Base-by-base conservation (phyloP, 2,113 vertebrate species). In the Pithys albifrons region DNA sequence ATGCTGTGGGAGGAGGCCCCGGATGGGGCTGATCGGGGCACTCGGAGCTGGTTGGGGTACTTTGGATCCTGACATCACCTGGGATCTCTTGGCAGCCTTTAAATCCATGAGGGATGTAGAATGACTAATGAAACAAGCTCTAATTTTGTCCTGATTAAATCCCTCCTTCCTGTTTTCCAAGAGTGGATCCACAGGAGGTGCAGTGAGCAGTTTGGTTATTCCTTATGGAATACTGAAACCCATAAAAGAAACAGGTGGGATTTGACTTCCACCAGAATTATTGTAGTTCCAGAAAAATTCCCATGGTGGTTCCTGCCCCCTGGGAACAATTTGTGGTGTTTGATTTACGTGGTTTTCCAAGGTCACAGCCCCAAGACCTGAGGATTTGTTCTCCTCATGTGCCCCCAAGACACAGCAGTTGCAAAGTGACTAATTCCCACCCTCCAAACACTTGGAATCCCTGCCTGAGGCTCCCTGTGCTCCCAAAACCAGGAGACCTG, bases 91-190 rank as follows among this genome's bases (percentile, higher is more conserved):
- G 93, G 67, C 93, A 93, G 64, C 64, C 33, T 75, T 54, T 23
- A 61, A 59, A 71, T 49, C 75, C 59, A 0, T 16, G 33, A 18
- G 10, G 82, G 72, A 39, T 79, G 57, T 14, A 29, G 39, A 37
- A 54, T 92, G 90, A 96, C 52, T 95, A 78, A 96, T 77, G 65
- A 81, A 52, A n/a, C 39, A 18, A 86, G 75, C 69, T 91, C 19
- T 86, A 52, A 93, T 91, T 81, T n/a, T 41, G 31, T 39, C 23
- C 51, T 24, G 71, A 48, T 88, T 62, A 85, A 89, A 39, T 35
- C 69, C 24, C 61, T 86, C 35, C 93, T 95, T 95, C 79, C 95
- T 95, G 90, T 93, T 96, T 92, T 54, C 65, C 33, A 29, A 7
- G 59, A 55, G 37, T 8, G 45, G 66, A 19, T 52, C 62, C 2